Conservation (phyloP, 2,888 invertebrate genomes). For the Tenthredo scrophulariae region DNA sequence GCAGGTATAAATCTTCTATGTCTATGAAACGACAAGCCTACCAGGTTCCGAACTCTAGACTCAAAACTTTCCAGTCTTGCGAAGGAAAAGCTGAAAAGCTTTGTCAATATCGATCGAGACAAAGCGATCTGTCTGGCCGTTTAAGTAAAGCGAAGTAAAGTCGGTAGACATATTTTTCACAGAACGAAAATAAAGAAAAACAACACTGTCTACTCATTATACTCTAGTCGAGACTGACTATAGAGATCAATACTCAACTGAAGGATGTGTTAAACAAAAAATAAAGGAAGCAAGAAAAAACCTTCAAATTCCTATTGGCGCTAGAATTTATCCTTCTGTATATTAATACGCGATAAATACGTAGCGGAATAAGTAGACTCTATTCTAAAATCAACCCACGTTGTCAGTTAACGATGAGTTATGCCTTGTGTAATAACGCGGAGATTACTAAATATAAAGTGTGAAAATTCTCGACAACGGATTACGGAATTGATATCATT, state of each 20-base stretch:
- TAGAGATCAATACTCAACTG: not conserved
- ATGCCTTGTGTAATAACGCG: not conserved
- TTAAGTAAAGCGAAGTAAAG: not conserved
- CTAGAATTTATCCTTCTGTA: not conserved
- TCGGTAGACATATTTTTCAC: not conserved
- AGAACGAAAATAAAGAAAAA: not conserved
- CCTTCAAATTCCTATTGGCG: not conserved
- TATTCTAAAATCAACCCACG: not conserved
- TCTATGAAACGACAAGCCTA: not conserved
- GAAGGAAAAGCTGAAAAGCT: not conserved
- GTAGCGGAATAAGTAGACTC: not conserved
- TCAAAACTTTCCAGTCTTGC: not conserved
- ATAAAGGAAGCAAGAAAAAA: not conserved
- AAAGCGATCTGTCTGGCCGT: not conserved
- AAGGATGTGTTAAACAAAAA: not conserved
- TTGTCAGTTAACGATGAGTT: not conserved
- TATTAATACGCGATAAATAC: not conserved
- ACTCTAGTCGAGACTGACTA: not conserved
- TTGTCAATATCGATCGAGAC: not conserved
- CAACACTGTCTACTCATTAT: not conserved
- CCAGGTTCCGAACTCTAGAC: not conserved
- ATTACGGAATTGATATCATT: not conserved
- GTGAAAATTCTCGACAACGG: not conserved
- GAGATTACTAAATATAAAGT: not conserved
- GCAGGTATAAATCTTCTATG: slow-evolving; percentile 11